These are phyloP conservation scores for Bubo blakistoni DNA, from an alignment of 2,113 vertebrate species.

Conservation along the genomic window DNA sequence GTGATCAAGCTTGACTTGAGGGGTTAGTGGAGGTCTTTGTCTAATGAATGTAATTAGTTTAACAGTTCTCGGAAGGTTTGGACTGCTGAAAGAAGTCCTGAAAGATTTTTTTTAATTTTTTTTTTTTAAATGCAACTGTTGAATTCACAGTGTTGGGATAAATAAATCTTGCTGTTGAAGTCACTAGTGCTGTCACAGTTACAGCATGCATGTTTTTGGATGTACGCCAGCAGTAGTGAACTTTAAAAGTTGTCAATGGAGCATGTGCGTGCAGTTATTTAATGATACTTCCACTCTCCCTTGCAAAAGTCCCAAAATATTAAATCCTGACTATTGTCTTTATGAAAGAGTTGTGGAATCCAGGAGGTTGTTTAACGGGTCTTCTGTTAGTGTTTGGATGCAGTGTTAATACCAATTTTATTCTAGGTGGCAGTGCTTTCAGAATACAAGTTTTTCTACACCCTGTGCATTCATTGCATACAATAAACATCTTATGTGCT, in stretches of 20 bases:
- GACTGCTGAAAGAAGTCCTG: neutral
- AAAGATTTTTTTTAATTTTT: neutral
- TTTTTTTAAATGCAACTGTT: neutral
- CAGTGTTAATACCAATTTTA: neutral
- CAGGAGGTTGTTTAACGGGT: fast-evolving
- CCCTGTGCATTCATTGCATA: neutral
- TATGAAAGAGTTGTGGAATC: neutral
- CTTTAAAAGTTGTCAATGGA: neutral
- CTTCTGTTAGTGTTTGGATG: neutral
- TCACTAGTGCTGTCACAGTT: fast-evolving
- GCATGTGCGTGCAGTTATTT: neutral
- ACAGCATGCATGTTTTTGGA: neutral
- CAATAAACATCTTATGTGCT: neutral
- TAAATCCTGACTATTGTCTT: neutral
- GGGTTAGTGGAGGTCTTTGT: neutral
- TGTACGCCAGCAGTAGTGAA: fast-evolving
- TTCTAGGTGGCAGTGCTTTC: neutral
- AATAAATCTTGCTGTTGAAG: neutral
- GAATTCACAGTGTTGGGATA: neutral
- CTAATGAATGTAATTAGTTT: neutral
- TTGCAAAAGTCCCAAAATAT: neutral
- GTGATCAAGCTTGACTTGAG: neutral
- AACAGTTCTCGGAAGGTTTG: neutral
- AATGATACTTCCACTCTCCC: neutral
- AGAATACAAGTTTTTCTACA: neutral